These are phyloP conservation scores for Eristalinus aeneus DNA, from an alignment of 2,888 invertebrate species.

Conservation along the genomic window DNA sequence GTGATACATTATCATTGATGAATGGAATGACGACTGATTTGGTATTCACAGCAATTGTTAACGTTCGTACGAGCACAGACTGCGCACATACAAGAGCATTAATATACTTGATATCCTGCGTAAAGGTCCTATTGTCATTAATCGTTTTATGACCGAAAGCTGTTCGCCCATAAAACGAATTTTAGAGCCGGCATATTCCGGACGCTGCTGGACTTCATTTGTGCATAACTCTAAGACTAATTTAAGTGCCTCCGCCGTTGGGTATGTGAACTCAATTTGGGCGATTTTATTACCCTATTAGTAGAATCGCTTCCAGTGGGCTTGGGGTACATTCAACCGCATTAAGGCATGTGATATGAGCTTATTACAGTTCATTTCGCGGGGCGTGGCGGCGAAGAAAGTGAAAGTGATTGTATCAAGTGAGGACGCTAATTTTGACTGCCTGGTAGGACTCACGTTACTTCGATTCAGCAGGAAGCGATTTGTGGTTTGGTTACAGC, in stretches of 20 bases:
- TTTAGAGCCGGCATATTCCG: not conserved
- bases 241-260: not conserved
- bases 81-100: not conserved
- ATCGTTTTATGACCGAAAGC: constrained; percentile 1
- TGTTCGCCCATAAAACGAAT: not conserved
- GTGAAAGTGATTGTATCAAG: not conserved
- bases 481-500: too few relatives aligned
- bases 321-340: not conserved
- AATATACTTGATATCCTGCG: not conserved
- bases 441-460: not conserved
- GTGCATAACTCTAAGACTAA: not conserved
- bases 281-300: not conserved
- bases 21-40: not conserved
- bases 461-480: not conserved
- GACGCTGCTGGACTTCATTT: not conserved
- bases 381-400: not conserved
- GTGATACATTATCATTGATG: not conserved
- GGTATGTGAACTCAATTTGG: not conserved
- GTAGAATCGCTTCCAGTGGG: not conserved
- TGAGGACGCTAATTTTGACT: not conserved
- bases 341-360: not conserved
- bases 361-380: not conserved
- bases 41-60: not conserved
- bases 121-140: not conserved
- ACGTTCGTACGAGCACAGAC: not conserved